These are phyloP conservation scores for Idaea biselata DNA, from an alignment of 2,888 invertebrate species.

Conservation along the genomic window DNA sequence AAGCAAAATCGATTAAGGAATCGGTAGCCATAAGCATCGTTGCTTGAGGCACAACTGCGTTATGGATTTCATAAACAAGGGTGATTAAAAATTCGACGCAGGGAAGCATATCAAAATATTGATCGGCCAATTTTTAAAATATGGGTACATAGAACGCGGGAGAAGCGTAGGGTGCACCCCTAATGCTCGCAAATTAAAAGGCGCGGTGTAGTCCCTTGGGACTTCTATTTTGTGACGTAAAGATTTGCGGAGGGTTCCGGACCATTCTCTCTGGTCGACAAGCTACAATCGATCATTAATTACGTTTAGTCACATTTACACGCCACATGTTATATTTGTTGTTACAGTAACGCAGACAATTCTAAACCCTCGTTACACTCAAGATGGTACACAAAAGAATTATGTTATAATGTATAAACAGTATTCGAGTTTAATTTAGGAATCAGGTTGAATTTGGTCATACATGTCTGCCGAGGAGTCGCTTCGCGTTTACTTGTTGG, in stretches of 20 bases:
- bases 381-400: conserved; percentile 17
- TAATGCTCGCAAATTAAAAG: conserved; percentile 79
- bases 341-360: conserved; percentile 26
- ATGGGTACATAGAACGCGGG: conserved; percentile 21
- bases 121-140: conserved; percentile 27
- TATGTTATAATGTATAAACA: too few species aligned
- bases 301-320: conserved; percentile 76
- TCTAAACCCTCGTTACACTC: conserved; percentile 36
- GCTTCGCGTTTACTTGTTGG: too few species aligned
- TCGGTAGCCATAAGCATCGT: conserved; percentile 15
- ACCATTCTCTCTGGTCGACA: conserved; percentile 57
- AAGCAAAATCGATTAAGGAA: neutral
- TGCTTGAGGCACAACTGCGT: conserved; percentile 36
- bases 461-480: too few species aligned
- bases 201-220: conserved; percentile 64
- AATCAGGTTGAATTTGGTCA: too few species aligned
- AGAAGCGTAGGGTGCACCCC: conserved; percentile 53
- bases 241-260: conserved; percentile 68
- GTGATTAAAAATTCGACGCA: conserved; percentile 58
- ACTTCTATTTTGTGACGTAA: conserved; percentile 63
- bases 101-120: conserved; percentile 38
- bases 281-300: conserved; percentile 77
- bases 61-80: conserved; percentile 47
- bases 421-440: too few species aligned
- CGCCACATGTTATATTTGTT: conserved; percentile 67